Base-by-base conservation (phyloP, 2,113 vertebrate genomes). In the Solea solea region DNA sequence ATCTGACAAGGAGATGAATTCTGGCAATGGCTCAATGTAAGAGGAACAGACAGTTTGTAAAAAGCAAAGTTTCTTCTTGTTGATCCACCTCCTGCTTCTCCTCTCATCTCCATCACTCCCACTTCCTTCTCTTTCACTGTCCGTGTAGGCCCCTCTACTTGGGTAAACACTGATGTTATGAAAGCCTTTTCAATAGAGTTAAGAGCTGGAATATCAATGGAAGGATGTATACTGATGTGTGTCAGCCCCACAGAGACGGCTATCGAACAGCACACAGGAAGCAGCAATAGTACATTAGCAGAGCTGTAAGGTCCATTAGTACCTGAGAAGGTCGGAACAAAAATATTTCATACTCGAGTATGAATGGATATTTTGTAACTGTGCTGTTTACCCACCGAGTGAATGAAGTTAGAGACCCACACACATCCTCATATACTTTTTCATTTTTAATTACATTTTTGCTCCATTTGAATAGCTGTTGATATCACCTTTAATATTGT, bases 1-100 rank as follows among this genome's bases (percentile, higher is more conserved):
- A 80, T 71, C 78, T 88, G 82, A 91, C 85, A 77, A 80, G 82
- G 76, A 85, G 82, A 86, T 68, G 80, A 85, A 89, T 59, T 13
- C 74, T 59, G 74, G 27, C 85, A 89, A 90, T 86, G 78, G 80
- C 64, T 68, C 3, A 68, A 86, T 56, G 70, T 9, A 21, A 77
- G 68, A 76, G 63, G 58, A 88, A 82, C 79, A 87, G 86, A 76
- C 59, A 57, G 68, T 81, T 84, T 74, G 72, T 61, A 84, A 86
- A 89, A 71, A 73, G 72, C 53, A 72, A 60, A 62, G 69, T 72
- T 67, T 83, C 72, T 39, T 80, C 63, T 73, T 66, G 68, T 71
- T 81, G 74, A 84, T 77, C 54, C 68, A 15, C 69, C 75, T 81
- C 72, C 64, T 86, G 66, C 67, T 74, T 71, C 72, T 34, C 27